A percentile compares a stretch with the other conserved stretches of the same genome.
Evolutionary conservation across 1,140 invertebrate species (phyloP).

Genomic region (Caerostris darwini): DNA sequence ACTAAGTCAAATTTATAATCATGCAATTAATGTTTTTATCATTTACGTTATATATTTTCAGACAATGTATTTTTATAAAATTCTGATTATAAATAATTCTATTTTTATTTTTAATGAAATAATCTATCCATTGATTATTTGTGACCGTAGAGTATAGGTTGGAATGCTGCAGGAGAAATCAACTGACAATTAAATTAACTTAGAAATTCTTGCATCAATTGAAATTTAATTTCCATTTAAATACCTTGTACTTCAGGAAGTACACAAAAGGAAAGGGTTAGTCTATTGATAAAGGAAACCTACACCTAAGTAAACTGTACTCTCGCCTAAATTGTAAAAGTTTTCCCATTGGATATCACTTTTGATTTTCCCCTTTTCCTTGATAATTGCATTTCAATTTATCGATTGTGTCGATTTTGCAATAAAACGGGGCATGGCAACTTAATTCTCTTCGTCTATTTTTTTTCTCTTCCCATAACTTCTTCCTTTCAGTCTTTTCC

Average conservation of each 20-base stretch:
- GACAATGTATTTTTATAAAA: too few species aligned
- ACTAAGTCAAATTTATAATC: too few species aligned
- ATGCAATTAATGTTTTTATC: too few species aligned
- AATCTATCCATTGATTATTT: too few species aligned
- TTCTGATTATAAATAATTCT: too few species aligned
- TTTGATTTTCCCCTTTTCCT: constrained; percentile 50
- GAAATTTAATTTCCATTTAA: constrained; percentile 19
- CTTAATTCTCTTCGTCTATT: background rate
- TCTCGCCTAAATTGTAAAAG: constrained; percentile 49
- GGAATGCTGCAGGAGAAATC: too few species aligned
- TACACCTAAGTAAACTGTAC: constrained; percentile 12
- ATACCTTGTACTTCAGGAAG: background rate
- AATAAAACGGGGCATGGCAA: constrained; percentile 50
- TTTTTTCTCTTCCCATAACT: background rate
- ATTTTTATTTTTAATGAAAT: too few species aligned
- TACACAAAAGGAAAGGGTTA: background rate
- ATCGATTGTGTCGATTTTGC: constrained; percentile 65
- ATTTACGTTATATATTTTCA: too few species aligned
- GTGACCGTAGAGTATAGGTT: too few species aligned
- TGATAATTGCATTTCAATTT: constrained; percentile 67
- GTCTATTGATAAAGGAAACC: background rate
- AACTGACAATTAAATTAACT: background rate
- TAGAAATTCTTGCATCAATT: background rate
- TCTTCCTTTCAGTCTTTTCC: constrained; percentile 2
- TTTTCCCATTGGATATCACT: constrained; percentile 46